Evolutionary conservation across 2,888 invertebrate species (phyloP).

Genomic region (Dryococelus australis): DNA sequence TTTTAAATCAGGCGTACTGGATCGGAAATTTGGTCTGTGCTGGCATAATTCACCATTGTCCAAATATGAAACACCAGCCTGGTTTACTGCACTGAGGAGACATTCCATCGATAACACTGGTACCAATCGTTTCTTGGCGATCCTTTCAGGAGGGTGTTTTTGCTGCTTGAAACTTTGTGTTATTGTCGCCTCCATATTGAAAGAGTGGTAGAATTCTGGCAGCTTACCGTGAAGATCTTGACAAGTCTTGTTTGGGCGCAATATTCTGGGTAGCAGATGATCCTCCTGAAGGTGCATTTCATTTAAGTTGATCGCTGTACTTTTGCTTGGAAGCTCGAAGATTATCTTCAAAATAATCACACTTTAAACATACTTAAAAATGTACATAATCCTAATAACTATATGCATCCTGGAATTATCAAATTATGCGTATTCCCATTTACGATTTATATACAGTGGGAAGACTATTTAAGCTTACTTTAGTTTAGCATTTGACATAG

Average conservation of each 20-base stretch:
- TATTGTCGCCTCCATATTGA: background rate
- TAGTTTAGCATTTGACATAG: background rate
- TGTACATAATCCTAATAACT: background rate
- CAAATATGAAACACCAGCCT: conserved; percentile 56
- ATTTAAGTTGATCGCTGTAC: conserved; percentile 30
- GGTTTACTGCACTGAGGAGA: conserved; percentile 55
- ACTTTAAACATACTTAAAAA: conserved; percentile 1
- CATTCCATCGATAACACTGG: conserved; percentile 56
- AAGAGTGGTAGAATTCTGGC: conserved; percentile 39
- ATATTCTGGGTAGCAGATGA: background rate
- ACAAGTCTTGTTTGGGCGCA: background rate
- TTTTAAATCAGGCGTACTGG: conserved; percentile 65
- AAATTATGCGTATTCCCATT: background rate
- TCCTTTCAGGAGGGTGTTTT: background rate
- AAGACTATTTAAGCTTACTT: background rate
- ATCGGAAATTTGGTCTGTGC: conserved; percentile 56
- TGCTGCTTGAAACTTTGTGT: background rate
- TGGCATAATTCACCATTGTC: conserved; percentile 58
- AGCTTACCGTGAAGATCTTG: conserved; percentile 33
- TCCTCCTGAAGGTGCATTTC: conserved; percentile 19
- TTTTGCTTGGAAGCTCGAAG: conserved; percentile 37
- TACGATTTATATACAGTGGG: background rate
- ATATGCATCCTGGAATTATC: background rate
- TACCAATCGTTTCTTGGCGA: background rate
- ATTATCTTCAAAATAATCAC: conserved; percentile 32